Percentiles rank a stretch among this genome's conserved stretches.
Evolutionary conservation across 2,888 invertebrate genomes (phyloP).

Genomic region (Drosophila anomalata): DNA sequence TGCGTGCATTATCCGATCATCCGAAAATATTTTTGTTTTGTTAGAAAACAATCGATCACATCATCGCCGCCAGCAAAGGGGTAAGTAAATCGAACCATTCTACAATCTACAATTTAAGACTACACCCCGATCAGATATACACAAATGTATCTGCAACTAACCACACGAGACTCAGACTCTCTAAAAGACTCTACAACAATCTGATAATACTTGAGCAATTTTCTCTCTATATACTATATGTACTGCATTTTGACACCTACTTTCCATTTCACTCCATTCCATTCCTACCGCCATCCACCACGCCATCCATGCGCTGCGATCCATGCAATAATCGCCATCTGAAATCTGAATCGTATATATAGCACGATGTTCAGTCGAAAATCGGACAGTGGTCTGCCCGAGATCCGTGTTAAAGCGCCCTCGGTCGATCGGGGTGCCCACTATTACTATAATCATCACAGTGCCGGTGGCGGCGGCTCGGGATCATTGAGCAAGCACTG

Average conservation of each 20-base stretch:
- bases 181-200: conserved; percentile 33
- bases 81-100: conserved; percentile 61
- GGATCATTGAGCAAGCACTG: conserved; percentile 81
- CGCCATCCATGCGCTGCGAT: conserved; percentile 22
- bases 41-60: conserved; percentile 78
- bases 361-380: conserved; percentile 85
- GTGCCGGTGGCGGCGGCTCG: conserved; percentile 86
- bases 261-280: conserved; percentile 41
- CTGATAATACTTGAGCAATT: conserved; percentile 42
- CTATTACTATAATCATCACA: conserved; percentile 63
- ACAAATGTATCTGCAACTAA: conserved; percentile 23
- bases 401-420: conserved; percentile 92
- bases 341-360: conserved; percentile 35
- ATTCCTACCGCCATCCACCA: conserved; percentile 35
- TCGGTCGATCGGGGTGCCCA: conserved; percentile 88
- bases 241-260: conserved; percentile 38
- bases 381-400: conserved; percentile 87
- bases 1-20: conserved; percentile 72
- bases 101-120: conserved; percentile 23
- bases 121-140: conserved; percentile 22
- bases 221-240: conserved; percentile 31
- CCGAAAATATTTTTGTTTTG: conserved; percentile 67
- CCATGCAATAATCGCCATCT: neutral
- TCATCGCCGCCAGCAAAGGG: conserved; percentile 75
- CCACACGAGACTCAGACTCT: conserved; percentile 10